These are phyloP conservation scores for Drosophila hydei DNA, from an alignment of 1,140 invertebrate genomes.

Conservation along the genomic window DNA sequence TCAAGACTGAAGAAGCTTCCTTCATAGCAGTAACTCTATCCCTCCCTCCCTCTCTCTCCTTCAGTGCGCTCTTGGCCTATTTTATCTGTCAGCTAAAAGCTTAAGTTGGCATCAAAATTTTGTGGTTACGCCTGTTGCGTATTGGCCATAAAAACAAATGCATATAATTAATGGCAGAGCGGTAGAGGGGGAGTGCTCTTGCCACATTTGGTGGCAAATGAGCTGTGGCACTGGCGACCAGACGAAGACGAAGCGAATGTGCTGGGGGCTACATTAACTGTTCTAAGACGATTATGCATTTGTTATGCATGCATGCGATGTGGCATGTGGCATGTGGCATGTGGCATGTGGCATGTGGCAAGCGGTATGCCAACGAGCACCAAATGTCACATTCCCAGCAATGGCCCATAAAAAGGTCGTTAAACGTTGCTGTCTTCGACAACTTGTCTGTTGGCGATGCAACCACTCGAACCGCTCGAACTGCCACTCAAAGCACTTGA, in stretches of 20 bases:
- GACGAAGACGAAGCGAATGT: not conserved
- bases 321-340: slow-evolving; percentile 5
- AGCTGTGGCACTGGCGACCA: not conserved
- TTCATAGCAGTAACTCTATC: too few species aligned
- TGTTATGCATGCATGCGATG: slow-evolving; percentile 53
- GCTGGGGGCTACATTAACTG: slow-evolving; percentile 20
- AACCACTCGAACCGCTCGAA: slow-evolving; percentile 12
- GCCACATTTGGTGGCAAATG: not conserved
- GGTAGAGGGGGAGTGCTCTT: not conserved
- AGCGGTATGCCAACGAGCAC: slow-evolving; percentile 3
- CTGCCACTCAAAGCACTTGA: slow-evolving; percentile 3
- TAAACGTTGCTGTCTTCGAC: slow-evolving; percentile 28
- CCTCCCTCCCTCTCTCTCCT: not conserved
- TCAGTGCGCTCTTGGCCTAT: not conserved
- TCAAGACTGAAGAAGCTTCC: too few species aligned
- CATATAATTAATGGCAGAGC: not conserved
- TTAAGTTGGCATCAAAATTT: not conserved
- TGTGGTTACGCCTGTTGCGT: slow-evolving; percentile 1
- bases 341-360: slow-evolving; percentile 10
- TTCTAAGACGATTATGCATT: slow-evolving; percentile 48
- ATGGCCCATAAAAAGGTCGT: slow-evolving; percentile 49
- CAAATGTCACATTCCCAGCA: slow-evolving; percentile 48
- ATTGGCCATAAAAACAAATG: slow-evolving; percentile 1
- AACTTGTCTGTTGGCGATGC: slow-evolving; percentile 2
- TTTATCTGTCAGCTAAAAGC: not conserved